phyloP scores from a whole-genome alignment of 2,797 vertebrate genomes.

The Gallinago nigripennis region DNA sequence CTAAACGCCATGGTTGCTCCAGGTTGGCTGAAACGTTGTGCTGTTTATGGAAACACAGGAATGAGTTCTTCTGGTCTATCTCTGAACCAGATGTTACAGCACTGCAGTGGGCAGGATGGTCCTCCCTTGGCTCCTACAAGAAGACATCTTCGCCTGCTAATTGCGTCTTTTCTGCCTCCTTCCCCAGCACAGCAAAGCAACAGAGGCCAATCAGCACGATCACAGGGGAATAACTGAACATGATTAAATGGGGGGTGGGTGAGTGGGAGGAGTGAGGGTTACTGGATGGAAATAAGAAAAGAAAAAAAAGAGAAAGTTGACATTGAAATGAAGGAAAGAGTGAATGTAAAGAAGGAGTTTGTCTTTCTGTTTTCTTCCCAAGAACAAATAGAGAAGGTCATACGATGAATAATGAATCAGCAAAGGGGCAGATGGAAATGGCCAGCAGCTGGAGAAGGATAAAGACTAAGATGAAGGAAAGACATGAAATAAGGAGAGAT shows the following conservation, averaged over 20 bases:
- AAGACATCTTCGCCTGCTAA: background rate
- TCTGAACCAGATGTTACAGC: background rate
- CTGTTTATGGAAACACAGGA: background rate
- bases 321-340: background rate
- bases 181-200: background rate
- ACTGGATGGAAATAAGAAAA: background rate
- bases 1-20: background rate
- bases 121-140: background rate
- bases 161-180: background rate
- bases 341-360: background rate
- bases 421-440: background rate
- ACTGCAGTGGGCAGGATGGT: background rate
- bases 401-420: background rate
- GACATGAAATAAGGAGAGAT: background rate
- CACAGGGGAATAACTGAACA: background rate
- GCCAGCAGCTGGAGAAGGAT: background rate
- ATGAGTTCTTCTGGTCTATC: background rate
- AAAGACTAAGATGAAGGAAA: background rate
- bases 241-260: background rate
- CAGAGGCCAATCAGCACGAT: background rate
- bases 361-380: background rate
- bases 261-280: background rate
- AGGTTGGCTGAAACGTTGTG: background rate
- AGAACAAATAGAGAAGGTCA: background rate
- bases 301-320: background rate